Evolutionary conservation across 2,888 invertebrate species (phyloP).

Genomic region (Cephus sareptanus): DNA sequence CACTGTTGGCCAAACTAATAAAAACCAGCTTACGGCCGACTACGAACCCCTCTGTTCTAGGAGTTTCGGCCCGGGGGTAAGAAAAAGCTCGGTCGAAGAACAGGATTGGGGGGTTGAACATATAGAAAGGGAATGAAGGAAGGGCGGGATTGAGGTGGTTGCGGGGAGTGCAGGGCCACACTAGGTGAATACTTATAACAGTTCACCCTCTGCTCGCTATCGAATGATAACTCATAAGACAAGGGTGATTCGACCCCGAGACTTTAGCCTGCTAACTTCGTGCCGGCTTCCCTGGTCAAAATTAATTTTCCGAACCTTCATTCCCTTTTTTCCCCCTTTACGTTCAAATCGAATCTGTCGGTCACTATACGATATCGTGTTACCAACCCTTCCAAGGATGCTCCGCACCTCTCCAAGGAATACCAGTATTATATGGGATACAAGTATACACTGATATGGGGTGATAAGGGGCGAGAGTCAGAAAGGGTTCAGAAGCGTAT

Average conservation of each 20-base stretch:
- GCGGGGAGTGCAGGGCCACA: neutral
- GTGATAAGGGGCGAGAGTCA: neutral
- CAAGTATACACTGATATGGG: neutral
- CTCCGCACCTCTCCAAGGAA: neutral
- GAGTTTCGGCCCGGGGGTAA: neutral
- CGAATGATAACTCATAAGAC: conserved; percentile 12
- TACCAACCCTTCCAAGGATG: neutral
- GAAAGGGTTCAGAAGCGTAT: neutral
- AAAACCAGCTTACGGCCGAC: conserved; percentile 31
- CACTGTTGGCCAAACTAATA: conserved; percentile 41
- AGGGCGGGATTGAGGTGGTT: neutral
- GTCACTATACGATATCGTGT: neutral
- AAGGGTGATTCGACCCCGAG: neutral
- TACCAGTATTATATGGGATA: neutral
- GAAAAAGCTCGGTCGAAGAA: neutral
- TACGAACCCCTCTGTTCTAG: neutral
- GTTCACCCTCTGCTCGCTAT: neutral
- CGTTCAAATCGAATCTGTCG: neutral
- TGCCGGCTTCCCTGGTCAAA: neutral
- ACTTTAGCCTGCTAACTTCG: neutral
- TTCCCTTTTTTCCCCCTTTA: neutral
- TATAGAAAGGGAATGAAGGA: neutral
- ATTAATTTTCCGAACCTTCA: conserved; percentile 1
- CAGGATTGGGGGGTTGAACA: neutral
- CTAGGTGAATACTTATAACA: conserved; percentile 13